Evolutionary conservation across 2,888 invertebrate genomes (phyloP), one percentile per base, ranked within the genome.

Genomic region (Trissolcus brochymenae): DNA sequence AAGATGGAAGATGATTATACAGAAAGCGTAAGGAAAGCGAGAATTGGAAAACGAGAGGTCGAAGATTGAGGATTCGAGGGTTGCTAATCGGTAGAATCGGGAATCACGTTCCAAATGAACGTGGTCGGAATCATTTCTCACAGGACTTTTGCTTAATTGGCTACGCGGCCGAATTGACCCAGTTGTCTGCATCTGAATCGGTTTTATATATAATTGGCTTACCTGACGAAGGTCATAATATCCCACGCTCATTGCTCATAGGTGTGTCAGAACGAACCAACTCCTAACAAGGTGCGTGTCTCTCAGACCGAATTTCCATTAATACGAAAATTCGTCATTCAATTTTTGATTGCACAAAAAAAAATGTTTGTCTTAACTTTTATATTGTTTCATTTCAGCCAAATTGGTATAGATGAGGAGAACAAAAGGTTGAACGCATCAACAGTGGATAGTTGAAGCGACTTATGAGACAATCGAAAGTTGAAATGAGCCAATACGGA

Each of bases 81-180:
- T 68, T 77, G 51, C 67, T 51, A 67, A 79, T 78, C 73, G 73
- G 73, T 11, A 11, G 78, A 68, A 76, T 81, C 79, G 79, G 76
- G 77, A 66, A 81, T 81, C 82, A 80, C 81, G 81, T 81, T 81
- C 73, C 74, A 80, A 76, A 80, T 81, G 79, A 72, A 76, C 60
- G 64, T 40, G 72, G 65, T 56, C 59, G 78, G 73, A 76, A 80
- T 81, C 81, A 82, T 81, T 79, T 79, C 81, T 76, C 71, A 78
- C 76, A 70, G 68, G 70, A 74, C 77, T 79, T 62, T 76, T 80
- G 81, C 80, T 81, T 82, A 83, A 83, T 82, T 82, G 81, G 81
- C 73, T 75, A 66, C 74, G 71, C 73, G 78, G 75, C 68, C 62
- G 71, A 75, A 75, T 78, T 79, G 82, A 82, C 81, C 82, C 79